Conservation (phyloP, 1,140 invertebrate genomes). For the Maconellicoccus hirsutus region DNA sequence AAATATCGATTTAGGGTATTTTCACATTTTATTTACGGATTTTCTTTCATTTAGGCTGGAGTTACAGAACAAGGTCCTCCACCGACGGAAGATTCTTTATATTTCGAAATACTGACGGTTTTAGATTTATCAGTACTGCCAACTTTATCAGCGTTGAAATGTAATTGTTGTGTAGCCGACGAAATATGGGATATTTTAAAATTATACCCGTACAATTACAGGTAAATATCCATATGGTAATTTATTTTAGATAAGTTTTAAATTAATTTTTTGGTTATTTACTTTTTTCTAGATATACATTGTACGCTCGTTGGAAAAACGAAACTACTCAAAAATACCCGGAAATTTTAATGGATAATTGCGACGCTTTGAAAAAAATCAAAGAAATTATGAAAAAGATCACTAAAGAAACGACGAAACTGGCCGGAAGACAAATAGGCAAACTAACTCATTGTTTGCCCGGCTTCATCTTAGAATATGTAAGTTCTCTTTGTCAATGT, state of each 20-base stretch:
- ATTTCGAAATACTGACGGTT: slow-evolving; percentile 70
- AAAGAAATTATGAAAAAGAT: slow-evolving; percentile 88
- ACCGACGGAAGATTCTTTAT: slow-evolving; percentile 41
- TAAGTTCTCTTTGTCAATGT: slow-evolving; percentile 39
- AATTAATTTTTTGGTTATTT: no score
- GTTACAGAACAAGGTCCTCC: slow-evolving; percentile 28
- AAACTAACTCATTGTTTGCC: slow-evolving; percentile 95
- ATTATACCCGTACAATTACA: slow-evolving; percentile 81
- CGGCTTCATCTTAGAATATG: slow-evolving; percentile 91
- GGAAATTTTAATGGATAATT: slow-evolving; percentile 64
- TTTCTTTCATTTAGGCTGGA: slow-evolving; percentile 24
- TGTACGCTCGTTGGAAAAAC: slow-evolving; percentile 92
- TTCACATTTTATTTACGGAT: background rate
- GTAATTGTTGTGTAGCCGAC: slow-evolving; percentile 90
- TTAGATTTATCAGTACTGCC: slow-evolving; percentile 81
- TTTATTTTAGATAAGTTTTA: background rate
- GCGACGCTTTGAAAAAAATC: slow-evolving; percentile 77
- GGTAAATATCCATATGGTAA: slow-evolving; percentile 39
- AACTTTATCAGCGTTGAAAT: slow-evolving; percentile 77
- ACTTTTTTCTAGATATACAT: slow-evolving; percentile 72
- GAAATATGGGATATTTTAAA: slow-evolving; percentile 89
- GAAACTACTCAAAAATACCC: slow-evolving; percentile 72
- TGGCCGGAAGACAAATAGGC: slow-evolving; percentile 84
- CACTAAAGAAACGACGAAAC: slow-evolving; percentile 97
- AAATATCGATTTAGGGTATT: background rate